Evolutionary conservation across 1,140 invertebrate species (phyloP).

Genomic region (Mactra quadrangularis): DNA sequence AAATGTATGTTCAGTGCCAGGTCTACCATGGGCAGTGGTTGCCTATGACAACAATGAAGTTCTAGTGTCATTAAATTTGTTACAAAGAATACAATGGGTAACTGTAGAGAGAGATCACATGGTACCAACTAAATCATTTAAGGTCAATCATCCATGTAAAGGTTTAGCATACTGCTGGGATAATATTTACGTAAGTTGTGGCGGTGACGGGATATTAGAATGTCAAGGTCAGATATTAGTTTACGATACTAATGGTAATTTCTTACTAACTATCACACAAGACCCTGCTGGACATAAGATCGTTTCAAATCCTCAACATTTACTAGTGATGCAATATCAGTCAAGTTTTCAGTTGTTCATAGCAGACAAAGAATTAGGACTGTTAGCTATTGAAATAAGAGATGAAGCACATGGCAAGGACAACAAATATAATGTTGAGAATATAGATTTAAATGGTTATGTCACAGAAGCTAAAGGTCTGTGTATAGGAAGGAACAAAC

Average conservation of each 20-base stretch:
- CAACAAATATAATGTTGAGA: too few species aligned
- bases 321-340: neutral
- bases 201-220: slow-evolving; percentile 8
- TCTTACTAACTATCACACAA: neutral
- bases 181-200: slow-evolving; percentile 21
- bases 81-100: slow-evolving; percentile 33
- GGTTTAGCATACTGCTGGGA: neutral
- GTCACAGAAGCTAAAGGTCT: neutral
- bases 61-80: neutral
- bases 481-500: neutral
- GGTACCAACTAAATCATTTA: neutral
- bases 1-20: neutral
- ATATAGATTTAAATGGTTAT: too few species aligned
- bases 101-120: neutral
- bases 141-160: slow-evolving; percentile 12
- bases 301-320: slow-evolving; percentile 20
- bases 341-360: neutral
- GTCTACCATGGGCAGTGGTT: slow-evolving; percentile 27
- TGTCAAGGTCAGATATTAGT: slow-evolving; percentile 7
- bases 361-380: slow-evolving; percentile 15
- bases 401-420: neutral
- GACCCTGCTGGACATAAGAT: neutral
- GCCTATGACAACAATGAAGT: neutral
- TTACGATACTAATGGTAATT: neutral
- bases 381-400: neutral